These are phyloP conservation scores for Hycleus cichorii DNA, from an alignment of 1,140 invertebrate species.

Conservation along the genomic window DNA sequence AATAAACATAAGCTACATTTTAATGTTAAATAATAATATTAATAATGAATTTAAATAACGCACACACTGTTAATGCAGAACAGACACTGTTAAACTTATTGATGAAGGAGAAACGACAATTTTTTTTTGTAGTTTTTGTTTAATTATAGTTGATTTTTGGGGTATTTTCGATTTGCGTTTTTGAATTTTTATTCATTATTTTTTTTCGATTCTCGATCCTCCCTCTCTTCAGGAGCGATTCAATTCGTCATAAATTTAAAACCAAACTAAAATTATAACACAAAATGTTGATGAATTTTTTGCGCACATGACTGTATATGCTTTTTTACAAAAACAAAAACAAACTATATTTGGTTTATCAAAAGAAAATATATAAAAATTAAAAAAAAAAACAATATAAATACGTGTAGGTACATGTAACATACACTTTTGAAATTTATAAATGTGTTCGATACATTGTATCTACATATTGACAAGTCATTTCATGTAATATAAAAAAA, in stretches of 20 bases:
- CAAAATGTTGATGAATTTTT: neutral
- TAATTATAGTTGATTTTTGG: too few species aligned
- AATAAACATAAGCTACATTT: slow-evolving; percentile 14
- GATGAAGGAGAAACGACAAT: too few species aligned
- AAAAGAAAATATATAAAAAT: neutral
- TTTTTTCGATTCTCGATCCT: neutral
- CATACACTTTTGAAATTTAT: slow-evolving; percentile 21
- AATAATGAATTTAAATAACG: neutral
- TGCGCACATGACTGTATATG: slow-evolving; percentile 16
- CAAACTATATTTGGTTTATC: slow-evolving; percentile 21
- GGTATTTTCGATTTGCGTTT: neutral
- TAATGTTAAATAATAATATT: slow-evolving; percentile 7
- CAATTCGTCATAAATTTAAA: neutral
- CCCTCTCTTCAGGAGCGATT: neutral
- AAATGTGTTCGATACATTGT: slow-evolving; percentile 31
- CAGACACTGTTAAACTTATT: slow-evolving; percentile 3
- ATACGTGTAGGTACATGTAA: slow-evolving; percentile 33
- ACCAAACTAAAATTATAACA: neutral
- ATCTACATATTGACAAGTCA: slow-evolving; percentile 37
- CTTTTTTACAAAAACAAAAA: slow-evolving; percentile 30
- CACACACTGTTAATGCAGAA: slow-evolving; percentile 17
- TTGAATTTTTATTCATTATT: neutral
- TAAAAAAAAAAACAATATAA: slow-evolving; percentile 1
- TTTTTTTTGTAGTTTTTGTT: too few species aligned
- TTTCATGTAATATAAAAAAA: slow-evolving; percentile 38